Conservation (phyloP, 2,888 invertebrate genomes). For the Drosophila melanosoma region DNA sequence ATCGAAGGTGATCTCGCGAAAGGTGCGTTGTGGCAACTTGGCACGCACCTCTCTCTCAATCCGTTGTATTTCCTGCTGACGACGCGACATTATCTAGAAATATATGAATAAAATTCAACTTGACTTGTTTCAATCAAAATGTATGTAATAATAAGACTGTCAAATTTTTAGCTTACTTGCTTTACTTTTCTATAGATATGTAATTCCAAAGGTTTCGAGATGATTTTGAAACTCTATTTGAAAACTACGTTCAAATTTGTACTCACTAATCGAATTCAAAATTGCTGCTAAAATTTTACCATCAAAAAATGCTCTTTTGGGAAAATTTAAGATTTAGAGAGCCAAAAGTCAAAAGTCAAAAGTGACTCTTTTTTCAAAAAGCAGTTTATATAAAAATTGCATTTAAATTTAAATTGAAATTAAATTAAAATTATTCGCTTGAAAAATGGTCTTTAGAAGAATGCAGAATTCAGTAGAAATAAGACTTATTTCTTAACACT, state of each 20-base stretch:
- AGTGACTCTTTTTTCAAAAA: background rate
- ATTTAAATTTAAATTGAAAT: background rate
- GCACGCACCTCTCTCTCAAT: conserved; percentile 54
- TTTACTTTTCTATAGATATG: background rate
- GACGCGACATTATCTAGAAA: conserved; percentile 25
- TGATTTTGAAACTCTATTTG: background rate
- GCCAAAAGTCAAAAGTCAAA: background rate
- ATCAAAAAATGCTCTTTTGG: background rate
- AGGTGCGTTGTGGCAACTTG: conserved; percentile 65
- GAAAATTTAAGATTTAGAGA: background rate
- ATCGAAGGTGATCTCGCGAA: conserved; percentile 67
- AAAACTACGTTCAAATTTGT: background rate
- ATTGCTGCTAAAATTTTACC: background rate
- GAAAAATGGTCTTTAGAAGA: background rate
- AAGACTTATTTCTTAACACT: background rate
- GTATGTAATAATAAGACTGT: conserved; percentile 2
- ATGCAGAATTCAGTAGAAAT: background rate
- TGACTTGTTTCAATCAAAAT: conserved; percentile 5
- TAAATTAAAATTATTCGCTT: background rate
- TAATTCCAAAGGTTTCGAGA: background rate
- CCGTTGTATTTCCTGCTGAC: conserved; percentile 57
- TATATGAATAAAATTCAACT: background rate
- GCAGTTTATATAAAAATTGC: background rate
- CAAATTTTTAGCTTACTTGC: background rate
- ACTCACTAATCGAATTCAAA: background rate